Base-by-base conservation (phyloP, 2,888 invertebrate species). In the Alcis repandata region DNA sequence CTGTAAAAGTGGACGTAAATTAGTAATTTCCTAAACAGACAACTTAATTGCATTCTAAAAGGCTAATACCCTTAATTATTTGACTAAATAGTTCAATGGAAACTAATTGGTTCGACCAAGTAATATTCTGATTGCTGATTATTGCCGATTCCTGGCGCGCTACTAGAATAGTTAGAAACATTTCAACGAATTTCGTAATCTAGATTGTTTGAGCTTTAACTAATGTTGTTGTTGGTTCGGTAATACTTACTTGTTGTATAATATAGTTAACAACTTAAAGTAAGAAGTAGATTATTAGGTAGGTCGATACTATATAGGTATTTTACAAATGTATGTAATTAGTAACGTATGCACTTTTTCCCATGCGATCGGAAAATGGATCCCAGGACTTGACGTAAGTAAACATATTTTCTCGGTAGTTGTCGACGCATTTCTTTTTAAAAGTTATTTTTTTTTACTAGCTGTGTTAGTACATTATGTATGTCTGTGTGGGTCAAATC, bases 1-100 rank as follows among this genome's bases (percentile, higher is more conserved):
- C 73, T 75, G 84, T 86, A 87, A 87, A 84, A 86, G 82, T 78
- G 79, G 69, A 80, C 84, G 87, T 84, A 76, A 87, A 89, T 87
- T 85, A 80, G 76, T 81, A 83, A 86, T 86, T 87, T 85, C 84
- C 86, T 83, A 82, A 78, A 75, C 76, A 71, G 77, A 79, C 76
- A 76, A 81, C 73, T 76, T 83, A 82, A 86, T 85, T 73, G 70
- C 66, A 40, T 51, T 71, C 66, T 64, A 68, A 75, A 71, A 71
- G 60, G 67, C 71, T 69, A 71, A 70, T 70, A 72, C 64, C 54
- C 67, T 59, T 74, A 71, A 74, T 74, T 71, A 72, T 73, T 66
- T 67, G 48, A 68, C 63, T 67, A 68, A 68, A 70, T 71, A 69
- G 60, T 71, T 71, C 63, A 53, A 69, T 59, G 63, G 54, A 72